phyloP scores from a whole-genome alignment of 1,140 invertebrate species.

The Pinna nobilis region DNA sequence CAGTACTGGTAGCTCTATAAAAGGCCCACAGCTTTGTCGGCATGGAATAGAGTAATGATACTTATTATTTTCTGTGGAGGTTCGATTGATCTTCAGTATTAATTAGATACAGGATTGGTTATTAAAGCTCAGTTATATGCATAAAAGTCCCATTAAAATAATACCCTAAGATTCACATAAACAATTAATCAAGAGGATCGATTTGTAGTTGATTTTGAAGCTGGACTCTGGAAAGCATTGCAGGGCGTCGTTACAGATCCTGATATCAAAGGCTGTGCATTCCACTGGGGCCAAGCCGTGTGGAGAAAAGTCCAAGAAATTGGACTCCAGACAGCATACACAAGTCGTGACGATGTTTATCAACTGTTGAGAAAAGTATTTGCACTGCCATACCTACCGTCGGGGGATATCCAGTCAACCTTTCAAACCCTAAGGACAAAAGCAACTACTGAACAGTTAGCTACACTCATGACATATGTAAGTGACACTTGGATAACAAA shows the following conservation, averaged over 20 bases:
- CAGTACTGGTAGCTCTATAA: no score
- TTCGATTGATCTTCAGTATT: no score
- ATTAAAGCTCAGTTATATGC: no score
- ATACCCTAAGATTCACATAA: no score
- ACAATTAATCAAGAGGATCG: no score
- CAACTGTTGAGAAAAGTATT: background rate
- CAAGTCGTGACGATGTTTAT: background rate
- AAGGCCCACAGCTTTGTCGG: no score
- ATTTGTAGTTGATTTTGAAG: no score
- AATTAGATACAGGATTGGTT: no score
- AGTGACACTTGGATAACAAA: background rate
- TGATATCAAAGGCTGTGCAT: background rate
- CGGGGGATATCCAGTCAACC: background rate
- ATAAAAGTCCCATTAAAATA: no score
- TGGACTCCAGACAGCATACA: background rate
- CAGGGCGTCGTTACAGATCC: background rate
- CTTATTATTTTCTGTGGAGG: no score
- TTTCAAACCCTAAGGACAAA: background rate
- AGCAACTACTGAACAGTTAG: background rate
- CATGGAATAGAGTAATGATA: no score
- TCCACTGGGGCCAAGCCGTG: background rate
- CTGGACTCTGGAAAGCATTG: no score
- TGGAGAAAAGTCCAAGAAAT: conserved; percentile 1
- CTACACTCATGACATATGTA: background rate
- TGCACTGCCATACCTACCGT: background rate